phyloP scores from a whole-genome alignment of 92 coral and sea anemone genomes.

The Epizoanthus ramosus region DNA sequence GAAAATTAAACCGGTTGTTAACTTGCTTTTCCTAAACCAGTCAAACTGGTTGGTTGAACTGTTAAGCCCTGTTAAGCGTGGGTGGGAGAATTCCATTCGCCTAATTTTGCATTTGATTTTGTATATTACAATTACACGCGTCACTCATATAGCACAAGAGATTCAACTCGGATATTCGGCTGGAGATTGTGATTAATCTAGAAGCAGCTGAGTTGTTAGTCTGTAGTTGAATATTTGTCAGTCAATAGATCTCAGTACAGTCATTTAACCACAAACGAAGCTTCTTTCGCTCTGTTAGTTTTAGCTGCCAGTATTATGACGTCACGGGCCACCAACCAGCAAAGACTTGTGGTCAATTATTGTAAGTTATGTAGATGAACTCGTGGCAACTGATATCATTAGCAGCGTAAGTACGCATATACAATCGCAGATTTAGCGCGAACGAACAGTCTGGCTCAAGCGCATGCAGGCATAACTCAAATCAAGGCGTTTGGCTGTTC shows the following conservation, averaged over 20 bases:
- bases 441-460: neutral
- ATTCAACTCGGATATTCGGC: neutral
- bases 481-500: neutral
- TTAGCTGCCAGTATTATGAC: slow-evolving; percentile 21
- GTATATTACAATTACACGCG: neutral
- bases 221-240: neutral
- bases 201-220: neutral
- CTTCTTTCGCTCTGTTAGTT: too few relatives aligned
- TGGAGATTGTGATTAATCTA: neutral
- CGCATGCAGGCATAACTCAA: neutral
- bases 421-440: neutral
- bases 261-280: neutral
- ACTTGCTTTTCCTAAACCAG: neutral
- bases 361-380: neutral
- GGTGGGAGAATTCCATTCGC: slow-evolving; percentile 18
- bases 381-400: slow-evolving; percentile 18
- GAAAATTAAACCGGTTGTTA: neutral
- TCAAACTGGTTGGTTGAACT: neutral
- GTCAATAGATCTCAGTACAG: neutral
- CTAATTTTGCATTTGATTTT: neutral
- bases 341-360: slow-evolving; percentile 42
- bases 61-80: neutral
- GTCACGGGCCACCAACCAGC: slow-evolving; percentile 28
- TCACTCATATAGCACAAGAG: neutral
- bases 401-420: neutral